A percentile compares a stretch with the other conserved stretches of the same genome.
These are phyloP conservation scores for Karalla daura DNA, from an alignment of 2,797 vertebrate species.

Conservation along the genomic window DNA sequence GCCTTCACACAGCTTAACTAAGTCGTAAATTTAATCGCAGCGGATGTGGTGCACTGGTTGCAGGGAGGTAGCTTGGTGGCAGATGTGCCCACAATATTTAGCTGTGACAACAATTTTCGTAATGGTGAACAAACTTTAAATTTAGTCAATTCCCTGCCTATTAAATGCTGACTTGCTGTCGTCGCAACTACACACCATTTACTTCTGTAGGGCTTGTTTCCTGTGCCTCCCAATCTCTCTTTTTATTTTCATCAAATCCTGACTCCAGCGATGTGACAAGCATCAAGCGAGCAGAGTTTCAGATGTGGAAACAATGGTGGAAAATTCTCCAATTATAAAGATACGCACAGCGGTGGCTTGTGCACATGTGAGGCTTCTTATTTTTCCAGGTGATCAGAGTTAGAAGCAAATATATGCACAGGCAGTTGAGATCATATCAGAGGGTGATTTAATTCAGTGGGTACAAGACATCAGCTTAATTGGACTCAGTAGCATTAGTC, in stretches of 20 bases:
- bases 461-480: constrained; percentile 75
- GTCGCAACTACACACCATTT: constrained; percentile 11
- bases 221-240: constrained; percentile 1
- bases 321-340: constrained; percentile 22
- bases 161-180: constrained; percentile 3
- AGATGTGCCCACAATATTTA: constrained; percentile 39
- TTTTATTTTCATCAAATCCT: constrained; percentile 37
- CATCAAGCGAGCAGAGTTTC: constrained; percentile 20
- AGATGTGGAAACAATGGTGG: constrained; percentile 24
- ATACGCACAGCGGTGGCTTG: constrained; percentile 20
- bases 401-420: constrained; percentile 70
- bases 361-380: background rate
- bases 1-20: constrained; percentile 75
- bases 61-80: constrained; percentile 46
- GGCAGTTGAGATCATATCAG: constrained; percentile 72
- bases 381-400: constrained; percentile 64
- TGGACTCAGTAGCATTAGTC: constrained; percentile 74
- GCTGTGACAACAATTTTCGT: constrained; percentile 24
- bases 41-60: constrained; percentile 37
- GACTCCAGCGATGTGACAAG: constrained; percentile 28
- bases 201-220: background rate
- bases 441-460: constrained; percentile 74
- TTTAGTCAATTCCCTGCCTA: constrained; percentile 24
- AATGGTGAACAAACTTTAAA: constrained; percentile 10
- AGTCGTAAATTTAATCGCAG: constrained; percentile 73